phyloP scores from a whole-genome alignment of 2,113 vertebrate species.

The Cygnus buccinator region DNA sequence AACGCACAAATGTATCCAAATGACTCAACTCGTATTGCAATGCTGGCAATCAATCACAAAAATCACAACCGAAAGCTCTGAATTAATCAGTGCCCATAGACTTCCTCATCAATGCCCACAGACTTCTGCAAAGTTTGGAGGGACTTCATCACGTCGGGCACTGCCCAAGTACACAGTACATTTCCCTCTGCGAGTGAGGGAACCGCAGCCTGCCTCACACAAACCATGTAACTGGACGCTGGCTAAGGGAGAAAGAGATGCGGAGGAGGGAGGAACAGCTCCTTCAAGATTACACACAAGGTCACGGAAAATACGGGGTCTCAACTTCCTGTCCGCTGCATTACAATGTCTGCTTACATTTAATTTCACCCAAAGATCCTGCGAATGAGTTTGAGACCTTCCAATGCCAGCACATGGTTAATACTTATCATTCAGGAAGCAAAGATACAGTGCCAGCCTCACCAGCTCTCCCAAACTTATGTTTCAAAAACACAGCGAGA shows the following conservation, averaged over 20 bases:
- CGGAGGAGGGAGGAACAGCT: background rate
- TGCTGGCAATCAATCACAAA: background rate
- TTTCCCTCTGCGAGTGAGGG: background rate
- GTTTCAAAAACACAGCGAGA: background rate
- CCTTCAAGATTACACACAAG: background rate
- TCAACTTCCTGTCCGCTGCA: background rate
- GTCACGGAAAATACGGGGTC: background rate
- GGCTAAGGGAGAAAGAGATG: background rate
- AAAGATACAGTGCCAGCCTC: background rate
- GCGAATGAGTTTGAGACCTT: background rate
- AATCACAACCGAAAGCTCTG: background rate
- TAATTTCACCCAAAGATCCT: background rate
- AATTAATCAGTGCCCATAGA: background rate
- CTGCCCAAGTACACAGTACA: background rate
- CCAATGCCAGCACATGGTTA: background rate
- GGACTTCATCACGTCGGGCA: background rate
- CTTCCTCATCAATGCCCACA: background rate
- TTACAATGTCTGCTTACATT: background rate
- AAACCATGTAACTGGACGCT: rapidly evolving
- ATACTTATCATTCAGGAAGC: background rate
- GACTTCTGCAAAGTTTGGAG: background rate
- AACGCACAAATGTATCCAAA: background rate
- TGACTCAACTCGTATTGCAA: background rate
- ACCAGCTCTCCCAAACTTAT: background rate
- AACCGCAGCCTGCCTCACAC: background rate